phyloP scores from a whole-genome alignment of 2,113 vertebrate genomes.

The Daboia siamensis region DNA sequence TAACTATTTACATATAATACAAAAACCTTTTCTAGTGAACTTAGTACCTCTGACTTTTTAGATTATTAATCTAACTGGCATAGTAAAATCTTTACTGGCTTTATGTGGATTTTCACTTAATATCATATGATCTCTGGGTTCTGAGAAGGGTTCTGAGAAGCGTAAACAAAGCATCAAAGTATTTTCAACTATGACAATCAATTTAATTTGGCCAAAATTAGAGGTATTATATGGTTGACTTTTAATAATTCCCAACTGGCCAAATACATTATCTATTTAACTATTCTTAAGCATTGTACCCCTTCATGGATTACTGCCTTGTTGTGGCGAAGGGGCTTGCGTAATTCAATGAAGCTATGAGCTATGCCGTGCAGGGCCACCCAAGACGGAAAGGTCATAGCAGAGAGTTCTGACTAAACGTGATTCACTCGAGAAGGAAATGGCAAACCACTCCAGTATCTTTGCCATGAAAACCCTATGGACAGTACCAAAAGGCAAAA shows the following conservation, averaged over 20 bases:
- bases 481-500: too few relatives aligned
- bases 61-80: not conserved
- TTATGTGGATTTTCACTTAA: not conserved
- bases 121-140: not conserved
- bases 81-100: not conserved
- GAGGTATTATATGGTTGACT: not conserved
- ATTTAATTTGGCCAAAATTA: not conserved
- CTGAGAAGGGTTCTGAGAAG: not conserved
- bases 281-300: not conserved
- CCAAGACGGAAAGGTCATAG: too few relatives aligned
- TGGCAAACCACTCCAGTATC: too few relatives aligned
- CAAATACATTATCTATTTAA: not conserved
- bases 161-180: not conserved
- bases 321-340: too few relatives aligned
- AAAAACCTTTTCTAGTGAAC: not conserved
- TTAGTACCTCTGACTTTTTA: not conserved
- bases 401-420: too few relatives aligned
- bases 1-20: too few relatives aligned
- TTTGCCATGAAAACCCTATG: too few relatives aligned
- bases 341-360: too few relatives aligned
- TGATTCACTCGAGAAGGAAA: too few relatives aligned
- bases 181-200: not conserved
- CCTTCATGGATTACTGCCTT: too few relatives aligned
- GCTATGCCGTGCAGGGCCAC: too few relatives aligned
- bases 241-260: not conserved